Base-by-base conservation (phyloP, 2,797 vertebrate genomes). In the Corythornis leucogaster region DNA sequence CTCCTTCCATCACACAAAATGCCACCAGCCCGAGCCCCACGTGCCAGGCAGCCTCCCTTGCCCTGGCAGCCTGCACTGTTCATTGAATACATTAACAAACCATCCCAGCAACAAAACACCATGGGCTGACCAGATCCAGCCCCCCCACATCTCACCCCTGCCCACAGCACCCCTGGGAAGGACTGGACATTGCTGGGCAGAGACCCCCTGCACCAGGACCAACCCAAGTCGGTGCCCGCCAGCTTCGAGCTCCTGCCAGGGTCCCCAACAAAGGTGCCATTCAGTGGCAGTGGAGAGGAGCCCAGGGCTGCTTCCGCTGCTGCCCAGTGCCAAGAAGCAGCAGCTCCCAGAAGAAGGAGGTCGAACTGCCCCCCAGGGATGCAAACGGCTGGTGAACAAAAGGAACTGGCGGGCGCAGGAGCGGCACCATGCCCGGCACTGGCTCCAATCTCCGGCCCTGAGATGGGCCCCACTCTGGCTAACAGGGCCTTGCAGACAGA, bases 251-350 rank as follows among this genome's bases (percentile, higher is more conserved):
- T 69, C 76, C 79, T 12, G 73, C 89, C 94, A 93, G 77, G 54
- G 11, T 81, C 66, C 86, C 90, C 90, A 91, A 96, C 94, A 96
- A 96, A 96, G 93, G 82, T 89, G 66, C 66, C 92, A 89, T 96
- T 96, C 76, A 96, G 67, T 1, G 8, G 15, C 1, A 17, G 69
- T 91, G 94, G 92, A 95, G 92, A 89, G 85, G 40, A 87, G 94
- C 94, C 95, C 92, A 80, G 87, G 6, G 6, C 83, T 2, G 74
- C 83, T 93, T 94, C 95, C 95, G 95, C 87, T 63, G 89, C 80
- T 1, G 1, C 81, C 81, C 51, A 1, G 53, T 1, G 91, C 94
- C 92, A 92, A 94, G 79, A 80, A 30, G 38, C 89, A 15, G 92
- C 87, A 31, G 92, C 87, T 95, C 94, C 91, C 76, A 21, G 83